Conservation (phyloP, 2,888 invertebrate species). For the Eupithecia insigniata region DNA sequence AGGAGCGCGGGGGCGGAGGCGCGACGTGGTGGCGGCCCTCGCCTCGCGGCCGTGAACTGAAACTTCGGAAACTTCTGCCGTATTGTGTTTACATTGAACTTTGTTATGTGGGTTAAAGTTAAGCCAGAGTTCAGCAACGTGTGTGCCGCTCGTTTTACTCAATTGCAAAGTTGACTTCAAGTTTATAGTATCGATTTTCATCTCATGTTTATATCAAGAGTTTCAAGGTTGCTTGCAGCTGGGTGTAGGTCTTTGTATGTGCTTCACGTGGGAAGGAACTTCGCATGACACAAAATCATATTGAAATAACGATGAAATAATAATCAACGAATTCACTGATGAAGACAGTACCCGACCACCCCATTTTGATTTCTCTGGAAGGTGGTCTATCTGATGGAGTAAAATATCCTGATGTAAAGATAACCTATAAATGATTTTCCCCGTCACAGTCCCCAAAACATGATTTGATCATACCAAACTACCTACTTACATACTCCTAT, state of each 20-base stretch:
- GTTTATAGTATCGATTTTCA: constrained; percentile 82
- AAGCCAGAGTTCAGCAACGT: constrained; percentile 81
- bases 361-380: not conserved
- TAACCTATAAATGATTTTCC: not conserved
- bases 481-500: constrained; percentile 10
- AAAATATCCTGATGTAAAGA: not conserved
- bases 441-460: not conserved
- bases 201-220: constrained; percentile 79
- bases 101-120: constrained; percentile 85
- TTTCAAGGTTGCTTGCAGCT: constrained; percentile 74
- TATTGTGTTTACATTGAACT: constrained; percentile 85
- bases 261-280: constrained; percentile 2
- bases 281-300: not conserved
- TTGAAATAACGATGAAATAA: not conserved
- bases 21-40: constrained; percentile 51
- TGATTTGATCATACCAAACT: constrained; percentile 16
- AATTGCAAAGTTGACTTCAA: constrained; percentile 80
- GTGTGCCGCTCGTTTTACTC: constrained; percentile 77
- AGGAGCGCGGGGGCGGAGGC: constrained; percentile 34
- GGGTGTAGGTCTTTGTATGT: constrained; percentile 5
- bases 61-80: constrained; percentile 80
- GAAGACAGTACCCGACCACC: not conserved
- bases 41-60: constrained; percentile 81
- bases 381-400: not conserved
- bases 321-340: not conserved